Base-by-base conservation (phyloP, 1,140 invertebrate genomes). In the Ridgeia piscesae region DNA sequence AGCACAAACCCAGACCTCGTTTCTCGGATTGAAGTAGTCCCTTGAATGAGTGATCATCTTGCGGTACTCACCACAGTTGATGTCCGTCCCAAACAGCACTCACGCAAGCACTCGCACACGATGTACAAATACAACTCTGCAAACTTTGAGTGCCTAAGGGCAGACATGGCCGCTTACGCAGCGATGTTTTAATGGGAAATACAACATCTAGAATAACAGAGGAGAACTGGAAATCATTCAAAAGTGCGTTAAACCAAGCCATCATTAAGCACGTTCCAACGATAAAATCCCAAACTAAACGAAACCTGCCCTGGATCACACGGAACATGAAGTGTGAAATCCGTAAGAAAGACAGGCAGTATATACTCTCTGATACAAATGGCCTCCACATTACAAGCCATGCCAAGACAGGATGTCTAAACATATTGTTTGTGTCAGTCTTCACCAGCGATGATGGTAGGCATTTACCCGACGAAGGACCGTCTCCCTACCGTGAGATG, bases 311-410 rank as follows among this genome's bases (percentile, higher is more conserved):
- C 58, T 77, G 58, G 58, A 77, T 77, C 58, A 77, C 58, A 6
- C 58, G 58, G 8, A 77, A 77, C 27, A 77, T 17, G 8, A 90
- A 1, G 27, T 90, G 31, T 90, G 89, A 90, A 90, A 90, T 90
- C 89, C 89, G 33, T 33, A 90, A 90, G 89, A 33, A 90, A 27
- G 89, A 90, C 89, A 90, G 42, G 42, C 42, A 42, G 4, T 42
- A 42, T 42, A 92, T 33, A 58, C 27, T 33, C 91, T 92, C n/a
- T 88, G 11, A 91, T 91, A 91, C 48, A 91, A 27, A 90, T 35
- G 21, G 14, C n/a, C 42, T 35, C 11, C 35, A 91, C 33, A 58
- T 48, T 42, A 48, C 33, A 8, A 31, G n/a, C 14, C 33, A 35
- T 21, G 48, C 35, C 35, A 91, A 58, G n/a, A n/a, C 89, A 33